phyloP scores from a whole-genome alignment of 2,888 invertebrate species.

The Doris montereyensis region DNA sequence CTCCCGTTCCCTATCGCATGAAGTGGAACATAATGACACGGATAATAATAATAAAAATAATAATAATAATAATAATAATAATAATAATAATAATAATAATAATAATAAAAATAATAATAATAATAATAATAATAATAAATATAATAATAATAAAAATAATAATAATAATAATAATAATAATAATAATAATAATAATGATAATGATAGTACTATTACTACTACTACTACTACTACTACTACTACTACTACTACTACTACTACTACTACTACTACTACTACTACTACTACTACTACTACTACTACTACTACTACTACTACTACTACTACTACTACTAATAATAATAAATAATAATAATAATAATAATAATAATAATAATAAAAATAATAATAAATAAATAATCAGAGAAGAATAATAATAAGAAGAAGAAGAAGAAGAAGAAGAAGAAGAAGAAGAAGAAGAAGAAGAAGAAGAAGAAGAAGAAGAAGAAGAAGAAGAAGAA shows the following conservation, averaged over 20 bases:
- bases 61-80: constrained; percentile 26
- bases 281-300: not conserved
- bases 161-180: not conserved
- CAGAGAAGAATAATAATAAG: too few relatives aligned
- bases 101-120: not conserved
- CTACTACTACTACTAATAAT: constrained; percentile 21
- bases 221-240: constrained; percentile 25
- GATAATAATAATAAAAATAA: constrained; percentile 21
- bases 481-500: too few relatives aligned
- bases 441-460: too few relatives aligned
- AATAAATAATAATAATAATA: too few relatives aligned
- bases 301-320: constrained; percentile 22
- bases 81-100: not conserved
- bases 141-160: not conserved
- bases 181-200: not conserved
- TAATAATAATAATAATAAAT: not conserved
- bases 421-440: too few relatives aligned
- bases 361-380: too few relatives aligned
- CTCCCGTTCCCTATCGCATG: too few relatives aligned
- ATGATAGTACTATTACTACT: constrained; percentile 19
- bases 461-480: too few relatives aligned
- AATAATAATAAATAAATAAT: too few relatives aligned
- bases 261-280: constrained; percentile 21
- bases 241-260: constrained; percentile 27
- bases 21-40: constrained; percentile 17